phyloP scores from a whole-genome alignment of 2,797 vertebrate species.

The Cossypha caffra region DNA sequence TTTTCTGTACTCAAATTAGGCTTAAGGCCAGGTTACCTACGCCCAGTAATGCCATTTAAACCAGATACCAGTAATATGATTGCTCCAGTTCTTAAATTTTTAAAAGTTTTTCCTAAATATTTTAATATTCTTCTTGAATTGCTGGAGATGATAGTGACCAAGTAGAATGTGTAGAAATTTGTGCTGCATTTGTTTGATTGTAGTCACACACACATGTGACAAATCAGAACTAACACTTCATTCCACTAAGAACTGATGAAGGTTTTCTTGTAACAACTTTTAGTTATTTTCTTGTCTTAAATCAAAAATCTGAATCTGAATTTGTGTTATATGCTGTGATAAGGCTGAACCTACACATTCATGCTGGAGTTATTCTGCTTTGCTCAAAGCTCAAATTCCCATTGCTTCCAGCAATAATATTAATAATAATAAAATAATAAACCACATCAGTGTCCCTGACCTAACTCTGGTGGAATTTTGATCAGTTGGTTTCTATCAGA shows the following conservation, averaged over 20 bases:
- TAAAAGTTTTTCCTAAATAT: background rate
- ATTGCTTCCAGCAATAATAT: background rate
- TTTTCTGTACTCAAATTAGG: background rate
- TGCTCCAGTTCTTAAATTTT: background rate
- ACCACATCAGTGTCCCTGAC: background rate
- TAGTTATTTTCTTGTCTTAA: background rate
- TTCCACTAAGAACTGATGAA: background rate
- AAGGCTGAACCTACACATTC: background rate
- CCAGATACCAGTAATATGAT: background rate
- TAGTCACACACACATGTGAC: background rate
- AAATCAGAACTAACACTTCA: background rate
- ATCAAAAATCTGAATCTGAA: background rate
- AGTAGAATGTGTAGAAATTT: background rate
- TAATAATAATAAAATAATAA: background rate
- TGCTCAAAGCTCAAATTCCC: background rate
- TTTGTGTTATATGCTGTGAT: background rate
- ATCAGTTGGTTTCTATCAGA: background rate
- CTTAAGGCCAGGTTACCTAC: background rate
- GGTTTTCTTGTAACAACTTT: background rate
- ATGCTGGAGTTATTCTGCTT: background rate
- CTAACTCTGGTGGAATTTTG: background rate
- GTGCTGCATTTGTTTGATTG: background rate
- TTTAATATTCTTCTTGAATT: background rate
- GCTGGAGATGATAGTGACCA: background rate
- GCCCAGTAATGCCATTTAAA: background rate